Evolutionary conservation across 2,888 invertebrate genomes (phyloP).

Genomic region (Drosophila longiperda): DNA sequence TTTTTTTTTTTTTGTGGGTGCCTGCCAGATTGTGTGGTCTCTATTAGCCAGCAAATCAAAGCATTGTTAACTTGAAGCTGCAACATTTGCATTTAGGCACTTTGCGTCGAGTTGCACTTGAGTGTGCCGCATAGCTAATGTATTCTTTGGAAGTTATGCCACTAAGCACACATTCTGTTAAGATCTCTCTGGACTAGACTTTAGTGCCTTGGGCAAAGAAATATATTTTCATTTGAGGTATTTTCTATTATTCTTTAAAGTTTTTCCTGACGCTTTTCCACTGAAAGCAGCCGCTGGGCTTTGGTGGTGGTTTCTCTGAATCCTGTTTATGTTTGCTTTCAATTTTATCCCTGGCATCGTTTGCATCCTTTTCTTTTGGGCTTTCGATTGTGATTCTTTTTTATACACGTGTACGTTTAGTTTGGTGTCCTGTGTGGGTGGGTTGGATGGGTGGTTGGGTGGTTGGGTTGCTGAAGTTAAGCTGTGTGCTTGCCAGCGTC

Average conservation of each 20-base stretch:
- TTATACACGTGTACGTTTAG: slow-evolving; percentile 10
- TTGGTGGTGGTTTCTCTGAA: slow-evolving; percentile 40
- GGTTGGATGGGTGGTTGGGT: not conserved
- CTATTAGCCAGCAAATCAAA: slow-evolving; percentile 20
- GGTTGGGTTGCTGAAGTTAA: not conserved
- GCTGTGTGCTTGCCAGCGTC: slow-evolving; percentile 29
- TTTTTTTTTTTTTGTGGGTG: not conserved
- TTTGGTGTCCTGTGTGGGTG: slow-evolving; percentile 22
- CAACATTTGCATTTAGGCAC: slow-evolving; percentile 43
- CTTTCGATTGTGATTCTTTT: slow-evolving; percentile 45
- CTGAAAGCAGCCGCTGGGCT: slow-evolving; percentile 1
- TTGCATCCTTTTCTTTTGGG: slow-evolving; percentile 61
- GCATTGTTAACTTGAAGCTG: slow-evolving; percentile 1
- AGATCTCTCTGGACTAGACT: slow-evolving; percentile 14
- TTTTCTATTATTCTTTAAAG: slow-evolving; percentile 5
- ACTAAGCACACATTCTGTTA: not conserved
- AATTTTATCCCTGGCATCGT: slow-evolving; percentile 70
- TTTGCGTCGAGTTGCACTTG: slow-evolving; percentile 28
- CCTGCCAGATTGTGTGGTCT: slow-evolving; percentile 39
- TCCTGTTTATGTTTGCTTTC: slow-evolving; percentile 67
- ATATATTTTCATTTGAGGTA: not conserved
- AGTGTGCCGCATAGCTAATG: slow-evolving; percentile 44
- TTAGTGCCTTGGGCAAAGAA: slow-evolving; percentile 11
- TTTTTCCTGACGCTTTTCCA: slow-evolving; percentile 16
- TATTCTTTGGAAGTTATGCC: slow-evolving; percentile 23